A percentile compares a stretch with the other conserved stretches of the same genome.
phyloP scores from a whole-genome alignment of 2,113 vertebrate species.

The Prunella himalayana region DNA sequence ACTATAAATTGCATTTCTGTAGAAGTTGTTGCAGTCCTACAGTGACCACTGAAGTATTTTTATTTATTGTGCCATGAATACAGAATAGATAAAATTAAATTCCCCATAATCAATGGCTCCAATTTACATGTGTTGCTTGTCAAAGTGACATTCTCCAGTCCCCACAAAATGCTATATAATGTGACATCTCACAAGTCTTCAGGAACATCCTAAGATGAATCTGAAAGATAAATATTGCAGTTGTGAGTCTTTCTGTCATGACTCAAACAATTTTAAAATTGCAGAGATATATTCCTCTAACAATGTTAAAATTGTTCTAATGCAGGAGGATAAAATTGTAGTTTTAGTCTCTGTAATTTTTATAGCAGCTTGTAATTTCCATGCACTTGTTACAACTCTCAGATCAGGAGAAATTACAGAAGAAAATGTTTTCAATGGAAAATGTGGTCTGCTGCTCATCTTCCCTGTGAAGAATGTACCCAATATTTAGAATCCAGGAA shows the following conservation, averaged over 20 bases:
- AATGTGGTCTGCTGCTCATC: conserved; percentile 5
- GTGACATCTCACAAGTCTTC: conserved; percentile 69
- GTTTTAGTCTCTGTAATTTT: conserved; percentile 79
- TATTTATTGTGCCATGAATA: conserved; percentile 62
- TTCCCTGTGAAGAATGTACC: not conserved
- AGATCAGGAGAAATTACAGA: conserved; percentile 37
- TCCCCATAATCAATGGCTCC: conserved; percentile 55
- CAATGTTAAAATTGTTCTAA: conserved; percentile 82
- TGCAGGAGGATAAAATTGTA: conserved; percentile 74
- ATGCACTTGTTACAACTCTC: conserved; percentile 60
- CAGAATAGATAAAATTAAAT: conserved; percentile 64
- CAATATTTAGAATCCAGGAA: not conserved
- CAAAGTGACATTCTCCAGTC: conserved; percentile 65
- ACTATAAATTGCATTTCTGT: conserved; percentile 64
- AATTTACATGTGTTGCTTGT: conserved; percentile 61
- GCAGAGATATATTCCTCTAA: conserved; percentile 75
- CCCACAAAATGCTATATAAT: conserved; percentile 43
- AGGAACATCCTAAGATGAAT: conserved; percentile 69
- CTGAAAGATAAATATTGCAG: conserved; percentile 81
- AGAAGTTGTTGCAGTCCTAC: conserved; percentile 45
- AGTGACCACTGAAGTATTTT: conserved; percentile 41
- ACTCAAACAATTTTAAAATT: conserved; percentile 83
- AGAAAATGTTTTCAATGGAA: conserved; percentile 18
- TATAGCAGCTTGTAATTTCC: conserved; percentile 79
- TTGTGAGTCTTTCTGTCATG: conserved; percentile 79